Base-by-base conservation (phyloP, 2,113 vertebrate genomes). In the Burhinus oedicnemus region DNA sequence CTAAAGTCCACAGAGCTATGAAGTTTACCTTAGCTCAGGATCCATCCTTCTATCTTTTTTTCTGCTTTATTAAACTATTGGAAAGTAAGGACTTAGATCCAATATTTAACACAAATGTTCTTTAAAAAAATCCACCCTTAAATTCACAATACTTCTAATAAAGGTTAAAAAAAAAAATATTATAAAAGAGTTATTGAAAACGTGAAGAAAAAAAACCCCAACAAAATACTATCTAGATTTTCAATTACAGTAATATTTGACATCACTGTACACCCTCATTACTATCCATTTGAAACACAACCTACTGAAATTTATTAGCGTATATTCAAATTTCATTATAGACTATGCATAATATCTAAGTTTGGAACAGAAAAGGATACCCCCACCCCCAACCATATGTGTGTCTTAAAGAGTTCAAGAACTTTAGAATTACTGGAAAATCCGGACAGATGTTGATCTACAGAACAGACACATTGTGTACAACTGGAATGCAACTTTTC, bases 401-500 rank as follows among this genome's bases (percentile, higher is more conserved):
- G n/a, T 15, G 2, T 75, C 69, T 93, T 71, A 38, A 75, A 77
- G 51, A 57, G 40, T 82, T 93, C 55, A 96, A 78, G 54, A 62
- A 80, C 38, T 92, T 54, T 16, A 26, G 25, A 69, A 94, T 34
- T 57, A 74, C 70, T 66, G 51, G 94, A 95, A 94, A 80, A 86
- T 60, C 16, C 3, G 12, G 71, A 90, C 55, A 97, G 71, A 93
- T 87, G 83, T n/a, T 94, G 69, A 90, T 79, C 45, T 91, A 54
- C 75, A 95, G 87, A 93, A 69, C 70, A 88, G 78, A 90, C 27
- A 74, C 3, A 5, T 36, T 74, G 51, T 61, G 36, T 58, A 57
- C 82, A 88, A 94, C 9, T 78, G 86, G 76, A 92, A 93, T 61
- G 58, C 30, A 93, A 61, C 45, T 69, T 84, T 85, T 88, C 95